Base-by-base conservation (phyloP, 2,113 vertebrate species). In the Prinia subflava region DNA sequence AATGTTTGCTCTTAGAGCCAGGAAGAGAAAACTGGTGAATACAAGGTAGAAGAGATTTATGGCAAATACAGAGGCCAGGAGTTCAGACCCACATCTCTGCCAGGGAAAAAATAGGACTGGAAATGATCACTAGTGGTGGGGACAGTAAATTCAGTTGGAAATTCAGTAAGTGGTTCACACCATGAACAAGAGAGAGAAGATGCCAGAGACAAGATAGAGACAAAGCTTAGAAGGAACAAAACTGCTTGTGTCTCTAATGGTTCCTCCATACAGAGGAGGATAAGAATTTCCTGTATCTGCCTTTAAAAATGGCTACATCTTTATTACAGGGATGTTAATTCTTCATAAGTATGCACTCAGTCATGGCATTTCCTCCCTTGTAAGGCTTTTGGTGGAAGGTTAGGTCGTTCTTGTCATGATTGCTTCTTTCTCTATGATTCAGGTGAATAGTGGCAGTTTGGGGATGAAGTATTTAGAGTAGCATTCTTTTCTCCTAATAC, bases 81-180 rank as follows among this genome's bases (percentile, higher is more conserved):
- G 24, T 22, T 47, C 15, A 74, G 50, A 33, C 2, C 0, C 0
- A n/a, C 9, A 41, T 41, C 7, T 63, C 55, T 21, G 5, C 35
- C 39, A 42, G 13, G 13, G 18, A 77, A 39, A 52, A 71, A 56
- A 15, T 4, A 88, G 47, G 31, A 65, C 46, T 73, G 21, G 23
- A 65, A 86, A 73, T 42, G 21, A 17, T 13, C 84, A 53, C 18
- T 49, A 55, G 31, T 16, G 7, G 15, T 35, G 27, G 11, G n/a
- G 7, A 57, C 37, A 22, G 46, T 79, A n/a, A 80, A 67, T 57
- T 77, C 39, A 31, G 17, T 6, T 46, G 11, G 16, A 69, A 35
- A 73, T 37, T 60, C 31, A 57, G 24, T 23, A 19, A 19, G 14
- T 35, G 10, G 17, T 33, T 41, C 76, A 21, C 12, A 37, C 12